Percentiles rank a stretch among this genome's conserved stretches.
phyloP scores from a whole-genome alignment of 2,888 invertebrate species.

The Alloscopus bannaensis region DNA sequence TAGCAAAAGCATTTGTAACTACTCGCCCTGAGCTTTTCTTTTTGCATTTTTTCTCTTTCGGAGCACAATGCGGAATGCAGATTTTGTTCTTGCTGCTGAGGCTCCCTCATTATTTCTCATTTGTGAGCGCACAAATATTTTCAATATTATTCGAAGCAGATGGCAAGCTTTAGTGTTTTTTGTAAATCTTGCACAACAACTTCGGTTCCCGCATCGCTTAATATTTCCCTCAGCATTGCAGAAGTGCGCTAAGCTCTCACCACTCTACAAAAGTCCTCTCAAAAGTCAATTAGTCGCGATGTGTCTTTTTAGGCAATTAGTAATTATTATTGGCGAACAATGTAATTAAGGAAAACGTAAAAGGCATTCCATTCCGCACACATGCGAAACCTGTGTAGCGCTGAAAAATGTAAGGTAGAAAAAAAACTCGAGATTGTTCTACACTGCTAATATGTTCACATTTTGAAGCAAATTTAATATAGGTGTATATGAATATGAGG shows the following conservation, averaged over 20 bases:
- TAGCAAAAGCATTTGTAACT: background rate
- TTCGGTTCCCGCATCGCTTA: too few relatives aligned
- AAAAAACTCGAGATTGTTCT: background rate
- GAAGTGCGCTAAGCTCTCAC: too few relatives aligned
- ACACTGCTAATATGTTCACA: too few relatives aligned
- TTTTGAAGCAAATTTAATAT: too few relatives aligned
- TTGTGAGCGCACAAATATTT: background rate
- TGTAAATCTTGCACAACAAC: background rate
- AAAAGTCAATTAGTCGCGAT: constrained; percentile 31
- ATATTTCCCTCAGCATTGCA: too few relatives aligned
- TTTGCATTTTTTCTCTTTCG: background rate
- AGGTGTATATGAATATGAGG: too few relatives aligned
- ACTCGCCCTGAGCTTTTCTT: background rate
- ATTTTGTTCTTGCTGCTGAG: background rate
- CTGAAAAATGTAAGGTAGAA: background rate
- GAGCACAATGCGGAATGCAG: background rate
- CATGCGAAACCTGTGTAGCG: background rate
- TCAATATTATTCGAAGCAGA: constrained; percentile 40
- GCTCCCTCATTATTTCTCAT: background rate
- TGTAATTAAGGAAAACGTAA: constrained; percentile 1
- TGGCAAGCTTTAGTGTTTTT: background rate
- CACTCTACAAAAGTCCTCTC: too few relatives aligned
- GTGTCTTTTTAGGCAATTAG: constrained; percentile 28
- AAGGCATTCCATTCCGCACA: background rate
- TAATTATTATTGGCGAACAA: constrained; percentile 22